These are phyloP conservation scores for Pelmatolapia mariae DNA, from an alignment of 2,113 vertebrate genomes.

Conservation along the genomic window DNA sequence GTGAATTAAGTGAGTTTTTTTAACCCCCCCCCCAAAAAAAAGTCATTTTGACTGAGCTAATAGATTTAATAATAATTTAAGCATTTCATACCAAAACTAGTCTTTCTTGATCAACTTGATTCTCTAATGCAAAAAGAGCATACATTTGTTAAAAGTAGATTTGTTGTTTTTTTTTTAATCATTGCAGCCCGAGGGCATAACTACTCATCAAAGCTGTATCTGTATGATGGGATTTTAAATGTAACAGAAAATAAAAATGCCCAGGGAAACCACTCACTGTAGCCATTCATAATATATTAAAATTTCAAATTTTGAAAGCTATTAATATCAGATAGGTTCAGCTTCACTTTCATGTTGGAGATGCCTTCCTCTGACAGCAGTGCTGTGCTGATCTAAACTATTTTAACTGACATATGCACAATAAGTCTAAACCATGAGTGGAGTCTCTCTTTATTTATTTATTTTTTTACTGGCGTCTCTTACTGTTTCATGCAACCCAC, in stretches of 20 bases:
- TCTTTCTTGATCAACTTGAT: not conserved
- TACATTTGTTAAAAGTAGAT: not conserved
- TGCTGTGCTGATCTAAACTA: not conserved
- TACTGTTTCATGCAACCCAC: not conserved
- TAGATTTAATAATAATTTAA: not conserved
- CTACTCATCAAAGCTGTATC: conserved; percentile 16
- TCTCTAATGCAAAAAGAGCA: not conserved
- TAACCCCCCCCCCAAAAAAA: rapidly evolving
- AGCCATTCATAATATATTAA: not conserved
- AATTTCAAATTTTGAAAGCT: conserved; percentile 8
- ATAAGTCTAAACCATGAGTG: not conserved
- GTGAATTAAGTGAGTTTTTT: not conserved
- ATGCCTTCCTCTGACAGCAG: not conserved
- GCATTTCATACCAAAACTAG: not conserved
- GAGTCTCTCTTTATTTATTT: not conserved
- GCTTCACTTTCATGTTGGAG: conserved; percentile 18
- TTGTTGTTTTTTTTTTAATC: not conserved
- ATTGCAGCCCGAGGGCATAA: conserved; percentile 8
- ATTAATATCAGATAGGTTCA: conserved; percentile 7
- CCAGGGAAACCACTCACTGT: not conserved
- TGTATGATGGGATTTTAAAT: conserved; percentile 4
- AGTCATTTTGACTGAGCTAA: not conserved
- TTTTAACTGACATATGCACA: not conserved
- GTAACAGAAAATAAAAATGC: conserved; percentile 35
- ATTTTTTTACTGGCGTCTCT: not conserved